Base-by-base conservation (phyloP, 37 sponge, comb jelly and placozoan species). In the Aplysina aerophoba region DNA sequence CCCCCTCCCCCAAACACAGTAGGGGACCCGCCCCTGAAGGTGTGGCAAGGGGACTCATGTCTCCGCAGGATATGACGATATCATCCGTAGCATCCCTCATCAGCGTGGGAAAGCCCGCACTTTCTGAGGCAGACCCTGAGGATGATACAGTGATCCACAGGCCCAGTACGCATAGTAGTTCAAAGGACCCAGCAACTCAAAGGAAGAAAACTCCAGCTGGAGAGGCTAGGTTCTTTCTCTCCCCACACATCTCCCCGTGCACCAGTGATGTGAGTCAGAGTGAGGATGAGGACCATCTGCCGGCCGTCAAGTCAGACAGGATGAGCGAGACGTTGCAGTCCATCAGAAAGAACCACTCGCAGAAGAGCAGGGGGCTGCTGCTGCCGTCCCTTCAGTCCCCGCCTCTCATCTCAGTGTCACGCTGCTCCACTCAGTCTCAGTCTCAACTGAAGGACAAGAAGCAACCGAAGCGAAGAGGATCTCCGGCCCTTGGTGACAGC, bases 341-440 rank as follows among this genome's bases (percentile, higher is more conserved):
- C 37, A 75, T 31, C 24, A 19, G 54, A 15, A 0, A 30, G 20
- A 75, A 12, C 44, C 22, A 24, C 44, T 4, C 78, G 2, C 11
- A 40, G 44, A 8, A 8, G 3, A 44, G 8, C 50, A 44, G 50
- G 50, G 50, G 50, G 3, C 6, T 44, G 50, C 6, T 44, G 50
- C 54, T 75, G 17, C 78, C 78, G 1, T 75, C 78, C 25, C 12
- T 50, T 44, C 37, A 17, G 34, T 74, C 85, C 12, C 53, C 60
- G 5, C 85, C 89, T 0, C 71, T 59, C 0, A 89, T 89, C 41
- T 79, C 85, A 15, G 73, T 89, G 28, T 85, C 89, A 0, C 85
- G 85, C 1, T 79, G 86, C 69, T 81, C 85, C 21, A 71, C 39
- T 50, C 55, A 44, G 50, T 44, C 50, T 11, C 50, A 44, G 50